phyloP scores from a whole-genome alignment of 2,888 invertebrate genomes.

The Lepidonotus clava region DNA sequence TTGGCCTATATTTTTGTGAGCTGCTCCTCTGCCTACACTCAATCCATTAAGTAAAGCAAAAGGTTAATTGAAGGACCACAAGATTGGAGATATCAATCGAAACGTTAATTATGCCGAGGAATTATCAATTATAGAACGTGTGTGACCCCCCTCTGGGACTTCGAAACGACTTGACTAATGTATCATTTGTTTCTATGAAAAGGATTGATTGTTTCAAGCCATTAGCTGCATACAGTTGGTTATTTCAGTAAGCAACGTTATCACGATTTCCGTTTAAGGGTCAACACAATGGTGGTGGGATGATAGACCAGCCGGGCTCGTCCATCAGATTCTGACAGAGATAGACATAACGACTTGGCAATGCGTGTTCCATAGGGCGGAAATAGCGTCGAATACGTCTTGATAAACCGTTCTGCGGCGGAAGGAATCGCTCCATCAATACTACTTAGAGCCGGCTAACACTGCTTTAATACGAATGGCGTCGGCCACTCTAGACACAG shows the following conservation, averaged over 20 bases:
- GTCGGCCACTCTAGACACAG: no score
- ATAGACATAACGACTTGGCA: not conserved
- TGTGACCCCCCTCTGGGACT: not conserved
- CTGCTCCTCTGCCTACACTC: not conserved
- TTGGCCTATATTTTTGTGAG: not conserved
- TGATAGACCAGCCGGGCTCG: not conserved
- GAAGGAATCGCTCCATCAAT: not conserved
- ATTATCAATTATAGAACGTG: constrained; percentile 12
- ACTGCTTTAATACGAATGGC: no score
- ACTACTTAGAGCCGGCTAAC: not conserved
- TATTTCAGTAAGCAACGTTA: not conserved
- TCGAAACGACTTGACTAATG: constrained; percentile 1
- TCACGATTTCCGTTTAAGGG: not conserved
- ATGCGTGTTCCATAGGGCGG: not conserved
- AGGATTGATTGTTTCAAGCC: constrained; percentile 4
- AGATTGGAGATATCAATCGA: not conserved
- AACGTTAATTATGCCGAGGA: not conserved
- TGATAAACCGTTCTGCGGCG: not conserved
- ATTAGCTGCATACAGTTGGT: not conserved
- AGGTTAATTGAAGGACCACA: constrained; percentile 34
- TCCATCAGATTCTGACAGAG: not conserved
- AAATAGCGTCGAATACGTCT: not conserved
- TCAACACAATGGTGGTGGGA: not conserved
- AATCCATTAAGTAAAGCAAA: not conserved
- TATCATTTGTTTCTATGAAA: constrained; percentile 27